Percentiles rank a stretch among this genome's conserved stretches.
Conservation (phyloP, 2,797 vertebrate genomes). For the Antennarius maculatus region DNA sequence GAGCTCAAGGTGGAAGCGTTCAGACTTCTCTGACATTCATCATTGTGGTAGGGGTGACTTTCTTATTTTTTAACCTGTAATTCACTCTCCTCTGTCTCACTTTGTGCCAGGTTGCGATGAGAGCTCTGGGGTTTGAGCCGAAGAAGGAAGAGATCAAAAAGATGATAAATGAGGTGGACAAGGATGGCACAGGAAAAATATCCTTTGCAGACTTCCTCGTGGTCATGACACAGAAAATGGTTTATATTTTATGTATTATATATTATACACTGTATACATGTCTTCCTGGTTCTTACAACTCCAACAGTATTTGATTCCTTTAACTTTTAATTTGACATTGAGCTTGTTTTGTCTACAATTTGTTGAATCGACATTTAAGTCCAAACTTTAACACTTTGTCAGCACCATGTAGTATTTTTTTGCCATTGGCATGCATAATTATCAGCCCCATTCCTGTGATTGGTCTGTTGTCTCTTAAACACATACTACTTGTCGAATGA, state of each 20-base stretch:
- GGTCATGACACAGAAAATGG: constrained; percentile 97
- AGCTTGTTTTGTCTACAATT: too few species aligned
- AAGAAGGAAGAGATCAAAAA: constrained; percentile 98
- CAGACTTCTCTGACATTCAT: neutral
- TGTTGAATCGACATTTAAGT: too few species aligned
- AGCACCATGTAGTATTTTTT: too few species aligned
- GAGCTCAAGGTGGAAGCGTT: constrained; percentile 87
- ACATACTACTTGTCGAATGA: neutral
- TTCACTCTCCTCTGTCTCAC: constrained; percentile 5
- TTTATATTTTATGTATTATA: constrained; percentile 41
- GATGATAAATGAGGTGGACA: constrained; percentile 92
- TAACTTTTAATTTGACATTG: too few species aligned
- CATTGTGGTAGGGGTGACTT: fast-evolving
- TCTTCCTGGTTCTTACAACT: too few species aligned
- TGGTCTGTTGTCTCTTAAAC: neutral
- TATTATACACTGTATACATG: neutral
- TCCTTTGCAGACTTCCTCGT: constrained; percentile 88
- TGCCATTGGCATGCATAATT: too few species aligned
- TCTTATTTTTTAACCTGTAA: neutral
- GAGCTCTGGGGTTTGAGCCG: constrained; percentile 94
- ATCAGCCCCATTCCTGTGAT: too few species aligned
- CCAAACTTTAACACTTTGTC: too few species aligned
- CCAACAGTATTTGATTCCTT: too few species aligned
- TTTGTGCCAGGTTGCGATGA: constrained; percentile 90
- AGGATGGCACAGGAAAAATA: constrained; percentile 92